Evolutionary conservation across 1,140 invertebrate genomes (phyloP).

Genomic region (Heliothis virescens): DNA sequence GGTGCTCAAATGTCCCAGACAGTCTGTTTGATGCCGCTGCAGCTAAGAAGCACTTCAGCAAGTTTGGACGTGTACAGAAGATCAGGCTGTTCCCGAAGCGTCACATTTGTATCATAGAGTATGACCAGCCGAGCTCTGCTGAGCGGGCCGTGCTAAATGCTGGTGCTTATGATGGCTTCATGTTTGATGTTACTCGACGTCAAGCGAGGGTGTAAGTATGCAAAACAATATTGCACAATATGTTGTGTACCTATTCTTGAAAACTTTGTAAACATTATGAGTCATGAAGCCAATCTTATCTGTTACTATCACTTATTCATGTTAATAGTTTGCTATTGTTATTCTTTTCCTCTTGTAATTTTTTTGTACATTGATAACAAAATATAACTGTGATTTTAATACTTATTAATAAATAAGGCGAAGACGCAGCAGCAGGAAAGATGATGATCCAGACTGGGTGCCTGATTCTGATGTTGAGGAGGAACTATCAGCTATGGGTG

Average conservation of each 20-base stretch:
- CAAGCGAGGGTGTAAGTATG: slow-evolving; percentile 76
- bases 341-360: too few species aligned
- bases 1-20: slow-evolving; percentile 89
- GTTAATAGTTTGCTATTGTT: too few species aligned
- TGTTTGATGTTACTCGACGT: slow-evolving; percentile 87
- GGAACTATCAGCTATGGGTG: slow-evolving; percentile 86
- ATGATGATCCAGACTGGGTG: slow-evolving; percentile 85
- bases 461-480: slow-evolving; percentile 85
- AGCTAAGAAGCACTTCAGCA: slow-evolving; percentile 89
- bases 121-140: slow-evolving; percentile 86
- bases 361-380: too few species aligned
- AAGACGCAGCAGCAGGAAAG: slow-evolving; percentile 76
- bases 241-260: neutral
- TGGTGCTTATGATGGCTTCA: slow-evolving; percentile 87
- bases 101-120: slow-evolving; percentile 88
- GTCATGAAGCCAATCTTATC: too few species aligned
- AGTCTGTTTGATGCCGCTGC: slow-evolving; percentile 87
- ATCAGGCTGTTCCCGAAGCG: slow-evolving; percentile 88
- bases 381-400: too few species aligned
- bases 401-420: slow-evolving; percentile 48
- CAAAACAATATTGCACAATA: neutral
- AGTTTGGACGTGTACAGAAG: slow-evolving; percentile 88
- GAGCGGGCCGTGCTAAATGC: slow-evolving; percentile 87
- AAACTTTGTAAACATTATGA: too few species aligned
- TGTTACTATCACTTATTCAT: too few species aligned